Evolutionary conservation across 2,113 vertebrate species (phyloP), one percentile per base, ranked within the genome.

Genomic region (Mesocricetus auratus): DNA sequence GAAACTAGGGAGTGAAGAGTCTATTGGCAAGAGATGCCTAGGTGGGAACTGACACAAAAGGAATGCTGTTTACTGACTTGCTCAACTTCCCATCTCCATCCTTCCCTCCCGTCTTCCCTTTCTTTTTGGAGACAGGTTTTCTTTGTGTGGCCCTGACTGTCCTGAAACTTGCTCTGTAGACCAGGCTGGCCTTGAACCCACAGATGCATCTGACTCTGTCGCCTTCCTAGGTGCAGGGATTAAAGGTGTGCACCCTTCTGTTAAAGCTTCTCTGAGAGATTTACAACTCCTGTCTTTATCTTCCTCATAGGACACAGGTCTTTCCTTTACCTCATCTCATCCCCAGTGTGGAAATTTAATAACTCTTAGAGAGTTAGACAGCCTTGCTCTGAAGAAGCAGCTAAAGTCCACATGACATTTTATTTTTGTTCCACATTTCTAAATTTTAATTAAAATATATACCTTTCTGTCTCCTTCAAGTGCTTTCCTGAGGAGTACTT

Each of bases 391-490:
- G 83, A 29, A 73, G 66, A 88, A 94, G 31, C 24, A 81, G 19
- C 26, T 62, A 36, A 85, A 81, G 21, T 89, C 73, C 36, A 85
- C 15, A 47, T 0, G 1, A 19, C 36, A 64, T 92, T 88, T 95
- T 17, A 75, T 81, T 77, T 74, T 39, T 45, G 13, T 69, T 86
- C 33, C n/a, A 66, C 3, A 31, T 86, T 89, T 93, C 16, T 16
- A 85, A 94, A 86, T 50, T 47, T 39, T 24, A 96, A 39, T 56
- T 92, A 78, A 91, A 85, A 94, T 85, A 93, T 19, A 33, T 3
- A 69, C 3, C 81, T 89, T 83, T 33, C 10, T 66, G 53, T 21
- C 24, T 66, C 39, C 17, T 69, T 12, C 6, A 83, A 83, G 9
- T 4, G 68, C 66, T 93, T 16, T 89, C 56, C 13, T 53, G 31